Base-by-base conservation (phyloP, 2,888 invertebrate genomes). In the Eugnorisma glareosa region DNA sequence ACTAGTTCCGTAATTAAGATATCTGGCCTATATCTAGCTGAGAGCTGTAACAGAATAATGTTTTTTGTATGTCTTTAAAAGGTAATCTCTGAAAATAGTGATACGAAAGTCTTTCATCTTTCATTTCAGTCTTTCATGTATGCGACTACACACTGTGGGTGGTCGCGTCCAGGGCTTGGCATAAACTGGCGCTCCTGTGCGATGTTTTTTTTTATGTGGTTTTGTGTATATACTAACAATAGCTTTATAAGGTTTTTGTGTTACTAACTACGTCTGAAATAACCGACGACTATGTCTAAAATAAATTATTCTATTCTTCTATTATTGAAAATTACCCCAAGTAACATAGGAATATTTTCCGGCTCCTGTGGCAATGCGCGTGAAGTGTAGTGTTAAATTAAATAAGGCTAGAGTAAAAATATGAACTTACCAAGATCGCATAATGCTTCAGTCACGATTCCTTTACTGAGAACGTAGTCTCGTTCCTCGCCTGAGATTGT, bases 361-460 rank as follows among this genome's bases (percentile, higher is more conserved):
- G 24, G 18, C 48, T 40, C 28, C 18, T 54, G 21, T n/a, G 21
- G 1, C 1, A 21, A 72, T 31, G 45, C 7, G 13, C 2, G 13
- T 48, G 8, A 31, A 15, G 31, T 18, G 2, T 37, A 28, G 28
- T 28, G 48, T 66, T 37, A 45, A 45, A 67, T 54, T 21, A 31
- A 43, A 40, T 40, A 6, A 37, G 4, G 2, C 24, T 13, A 11
- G 4, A 74, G 3, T 31, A n/a, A 43, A 73, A 43, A n/a, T 35
- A 2, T 11, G 40, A 31, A 86, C 94, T 97, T 92, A 98, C 98
- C 99, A 91, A 99, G 97, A 95, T 99, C 99, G 94, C 99, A 99
- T 96, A 99, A 98, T 71, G 98, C 98, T 94, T 99, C 99, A 2
- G 98, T 98, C 45, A 99, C 99, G 71, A 99, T 96, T 61, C 98